These are phyloP conservation scores for Drosophila rubida DNA, from an alignment of 2,888 invertebrate genomes.

Conservation along the genomic window DNA sequence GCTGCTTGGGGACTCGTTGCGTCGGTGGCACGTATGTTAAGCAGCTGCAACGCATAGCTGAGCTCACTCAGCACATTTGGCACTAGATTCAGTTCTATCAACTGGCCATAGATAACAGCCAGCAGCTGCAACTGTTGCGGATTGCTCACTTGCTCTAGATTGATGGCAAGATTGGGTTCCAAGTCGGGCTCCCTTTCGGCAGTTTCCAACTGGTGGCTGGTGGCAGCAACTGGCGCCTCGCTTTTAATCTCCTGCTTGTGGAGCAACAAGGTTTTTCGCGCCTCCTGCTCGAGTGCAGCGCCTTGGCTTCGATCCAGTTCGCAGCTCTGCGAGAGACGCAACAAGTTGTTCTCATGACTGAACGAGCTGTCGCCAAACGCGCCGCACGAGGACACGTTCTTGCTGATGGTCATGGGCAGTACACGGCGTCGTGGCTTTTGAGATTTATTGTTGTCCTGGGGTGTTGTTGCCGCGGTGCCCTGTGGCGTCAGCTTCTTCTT, in stretches of 20 bases:
- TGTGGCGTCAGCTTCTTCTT: slow-evolving; percentile 65
- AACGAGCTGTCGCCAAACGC: slow-evolving; percentile 79
- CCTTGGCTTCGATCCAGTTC: slow-evolving; percentile 80
- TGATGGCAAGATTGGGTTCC: slow-evolving; percentile 29
- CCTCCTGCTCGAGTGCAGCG: slow-evolving; percentile 73
- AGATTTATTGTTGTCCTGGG: slow-evolving; percentile 33
- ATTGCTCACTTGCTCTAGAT: slow-evolving; percentile 67
- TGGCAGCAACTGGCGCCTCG: slow-evolving; percentile 50
- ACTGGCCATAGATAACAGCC: slow-evolving; percentile 79
- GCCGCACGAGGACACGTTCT: slow-evolving; percentile 43
- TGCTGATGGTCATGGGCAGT: slow-evolving; percentile 81
- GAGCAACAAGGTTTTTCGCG: slow-evolving; percentile 76
- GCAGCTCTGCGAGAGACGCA: slow-evolving; percentile 73
- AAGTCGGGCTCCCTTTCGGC: slow-evolving; percentile 21
- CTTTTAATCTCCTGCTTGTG: slow-evolving; percentile 76
- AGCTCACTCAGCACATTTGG: slow-evolving; percentile 83
- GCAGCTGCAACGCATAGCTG: slow-evolving; percentile 81
- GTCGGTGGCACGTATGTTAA: slow-evolving; percentile 65
- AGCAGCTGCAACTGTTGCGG: slow-evolving; percentile 63
- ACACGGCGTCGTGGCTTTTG: slow-evolving; percentile 82
- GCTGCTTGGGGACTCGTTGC: background rate
- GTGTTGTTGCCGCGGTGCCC: slow-evolving; percentile 8
- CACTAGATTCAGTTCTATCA: slow-evolving; percentile 83
- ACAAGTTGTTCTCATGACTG: slow-evolving; percentile 84
- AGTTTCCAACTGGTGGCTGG: slow-evolving; percentile 6